These are phyloP conservation scores for Rhea pennata DNA, from an alignment of 2,113 vertebrate species.

Conservation along the genomic window DNA sequence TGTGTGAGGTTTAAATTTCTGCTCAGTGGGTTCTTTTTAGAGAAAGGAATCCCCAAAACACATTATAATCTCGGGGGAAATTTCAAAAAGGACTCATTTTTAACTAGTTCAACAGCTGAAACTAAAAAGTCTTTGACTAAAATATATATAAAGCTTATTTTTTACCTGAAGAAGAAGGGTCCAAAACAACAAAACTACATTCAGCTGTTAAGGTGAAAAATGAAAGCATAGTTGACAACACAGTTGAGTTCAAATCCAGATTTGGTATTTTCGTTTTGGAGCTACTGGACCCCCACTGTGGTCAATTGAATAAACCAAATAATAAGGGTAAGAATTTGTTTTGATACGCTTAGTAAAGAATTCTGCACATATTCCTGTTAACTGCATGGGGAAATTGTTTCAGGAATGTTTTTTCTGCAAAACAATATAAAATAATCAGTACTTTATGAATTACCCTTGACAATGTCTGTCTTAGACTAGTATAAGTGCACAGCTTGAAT, in stretches of 20 bases:
- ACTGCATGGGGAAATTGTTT: background rate
- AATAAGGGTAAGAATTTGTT: accelerated
- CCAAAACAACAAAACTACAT: background rate
- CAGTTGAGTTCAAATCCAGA: background rate
- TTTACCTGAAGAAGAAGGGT: background rate
- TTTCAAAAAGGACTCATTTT: accelerated
- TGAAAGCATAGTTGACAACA: accelerated
- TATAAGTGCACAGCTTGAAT: background rate
- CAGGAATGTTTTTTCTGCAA: background rate
- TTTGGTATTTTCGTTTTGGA: background rate
- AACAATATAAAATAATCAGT: background rate
- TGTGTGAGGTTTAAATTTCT: background rate
- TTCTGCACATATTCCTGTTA: background rate
- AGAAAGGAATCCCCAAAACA: background rate
- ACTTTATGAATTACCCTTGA: background rate
- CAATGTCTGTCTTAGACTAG: background rate
- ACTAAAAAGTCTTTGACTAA: background rate
- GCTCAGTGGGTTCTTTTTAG: background rate
- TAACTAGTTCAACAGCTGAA: background rate
- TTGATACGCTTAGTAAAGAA: background rate
- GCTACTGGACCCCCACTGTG: background rate
- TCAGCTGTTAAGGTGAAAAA: background rate
- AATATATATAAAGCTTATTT: background rate
- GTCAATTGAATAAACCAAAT: background rate
- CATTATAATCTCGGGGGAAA: background rate